Evolutionary conservation across 2,113 vertebrate species (phyloP).

Genomic region (Myodes glareolus): DNA sequence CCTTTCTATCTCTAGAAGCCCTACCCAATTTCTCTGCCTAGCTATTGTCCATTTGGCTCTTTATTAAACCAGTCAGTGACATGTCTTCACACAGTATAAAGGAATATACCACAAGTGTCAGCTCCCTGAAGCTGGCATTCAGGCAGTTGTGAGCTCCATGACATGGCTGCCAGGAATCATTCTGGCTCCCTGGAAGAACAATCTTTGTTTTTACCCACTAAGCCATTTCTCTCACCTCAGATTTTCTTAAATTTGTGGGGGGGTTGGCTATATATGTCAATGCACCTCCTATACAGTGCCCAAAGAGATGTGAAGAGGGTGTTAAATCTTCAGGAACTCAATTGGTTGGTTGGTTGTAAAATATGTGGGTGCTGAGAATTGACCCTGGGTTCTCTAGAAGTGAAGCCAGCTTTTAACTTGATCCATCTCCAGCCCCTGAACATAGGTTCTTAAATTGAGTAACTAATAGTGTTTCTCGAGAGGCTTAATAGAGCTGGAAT

Average conservation of each 20-base stretch:
- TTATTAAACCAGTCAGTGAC: neutral
- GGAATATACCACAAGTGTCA: neutral
- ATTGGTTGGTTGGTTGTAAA: neutral
- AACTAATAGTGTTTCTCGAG: neutral
- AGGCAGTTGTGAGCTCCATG: neutral
- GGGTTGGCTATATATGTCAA: neutral
- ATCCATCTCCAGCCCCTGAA: neutral
- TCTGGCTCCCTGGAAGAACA: neutral
- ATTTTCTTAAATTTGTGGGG: neutral
- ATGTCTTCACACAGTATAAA: neutral
- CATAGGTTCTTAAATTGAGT: neutral
- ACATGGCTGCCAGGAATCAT: neutral
- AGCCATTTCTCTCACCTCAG: neutral
- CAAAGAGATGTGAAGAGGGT: neutral
- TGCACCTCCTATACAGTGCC: neutral
- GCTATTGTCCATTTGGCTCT: neutral
- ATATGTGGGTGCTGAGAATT: neutral
- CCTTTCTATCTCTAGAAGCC: neutral
- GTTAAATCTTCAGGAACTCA: neutral
- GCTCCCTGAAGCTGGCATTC: neutral
- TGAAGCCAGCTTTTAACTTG: neutral
- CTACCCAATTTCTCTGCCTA: neutral
- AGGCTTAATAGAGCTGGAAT: neutral
- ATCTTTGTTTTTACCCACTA: too few relatives aligned
- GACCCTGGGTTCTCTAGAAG: neutral